Percentiles rank a stretch among this genome's conserved stretches.
Conservation (phyloP, 2,888 invertebrate species). For the Tipula helvola region DNA sequence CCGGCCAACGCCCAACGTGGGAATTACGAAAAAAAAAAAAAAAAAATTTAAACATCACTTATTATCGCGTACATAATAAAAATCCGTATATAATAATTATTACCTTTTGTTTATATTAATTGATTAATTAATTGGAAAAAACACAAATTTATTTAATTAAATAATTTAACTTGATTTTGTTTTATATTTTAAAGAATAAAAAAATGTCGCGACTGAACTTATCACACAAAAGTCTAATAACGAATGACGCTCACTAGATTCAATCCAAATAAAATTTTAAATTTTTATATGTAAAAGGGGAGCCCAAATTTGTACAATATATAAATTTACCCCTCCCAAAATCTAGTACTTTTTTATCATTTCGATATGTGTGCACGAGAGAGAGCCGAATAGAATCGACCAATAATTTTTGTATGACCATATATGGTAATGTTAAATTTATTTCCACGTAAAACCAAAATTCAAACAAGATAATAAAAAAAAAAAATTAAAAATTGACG, state of each 20-base stretch:
- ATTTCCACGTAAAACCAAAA: constrained; percentile 11
- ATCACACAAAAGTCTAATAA: constrained; percentile 6
- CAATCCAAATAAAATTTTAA: background rate
- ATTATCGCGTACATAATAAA: background rate
- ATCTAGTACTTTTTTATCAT: background rate
- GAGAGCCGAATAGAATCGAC: background rate
- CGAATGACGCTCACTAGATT: constrained; percentile 6
- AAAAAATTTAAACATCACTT: background rate
- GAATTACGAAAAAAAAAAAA: background rate
- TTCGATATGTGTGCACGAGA: background rate
- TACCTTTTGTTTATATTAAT: background rate
- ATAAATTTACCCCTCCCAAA: constrained; percentile 6
- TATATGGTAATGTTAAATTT: constrained; percentile 16
- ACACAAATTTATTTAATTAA: background rate
- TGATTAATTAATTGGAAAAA: background rate
- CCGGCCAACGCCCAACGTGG: constrained; percentile 12
- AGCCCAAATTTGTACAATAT: constrained; percentile 5
- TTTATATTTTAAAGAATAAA: background rate
- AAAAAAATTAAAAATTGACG: background rate
- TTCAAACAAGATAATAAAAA: background rate
- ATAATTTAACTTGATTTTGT: background rate
- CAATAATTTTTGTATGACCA: constrained; percentile 14
- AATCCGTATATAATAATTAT: background rate
- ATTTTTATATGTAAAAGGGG: background rate
- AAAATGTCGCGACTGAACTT: background rate